Conservation (phyloP, 2,888 invertebrate genomes). For the Leucania comma region DNA sequence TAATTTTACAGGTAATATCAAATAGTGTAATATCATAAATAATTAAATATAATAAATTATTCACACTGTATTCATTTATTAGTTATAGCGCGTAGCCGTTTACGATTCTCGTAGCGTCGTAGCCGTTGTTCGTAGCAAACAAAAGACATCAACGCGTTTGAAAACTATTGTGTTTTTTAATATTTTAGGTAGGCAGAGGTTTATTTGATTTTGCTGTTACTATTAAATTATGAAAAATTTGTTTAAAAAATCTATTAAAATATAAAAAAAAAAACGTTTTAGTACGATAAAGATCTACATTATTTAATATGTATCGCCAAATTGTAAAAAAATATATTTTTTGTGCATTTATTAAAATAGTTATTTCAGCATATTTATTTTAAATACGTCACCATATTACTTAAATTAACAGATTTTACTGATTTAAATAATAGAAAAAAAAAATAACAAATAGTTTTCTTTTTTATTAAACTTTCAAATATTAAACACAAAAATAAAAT, state of each 20-base stretch:
- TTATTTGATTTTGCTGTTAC: neutral
- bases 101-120: conserved; percentile 25
- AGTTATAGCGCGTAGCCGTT: neutral
- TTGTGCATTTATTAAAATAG: too few species aligned
- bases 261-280: too few species aligned
- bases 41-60: neutral
- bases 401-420: too few species aligned
- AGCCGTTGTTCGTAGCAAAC: conserved; percentile 48
- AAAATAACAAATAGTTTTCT: too few species aligned
- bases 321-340: too few species aligned
- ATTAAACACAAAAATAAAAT: neutral
- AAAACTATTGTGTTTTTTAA: neutral
- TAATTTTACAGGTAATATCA: neutral
- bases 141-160: conserved; percentile 65
- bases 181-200: neutral
- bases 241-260: too few species aligned
- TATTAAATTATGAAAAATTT: neutral
- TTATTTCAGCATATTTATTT: too few species aligned
- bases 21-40: neutral
- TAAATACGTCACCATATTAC: too few species aligned
- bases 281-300: too few species aligned
- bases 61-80: neutral
- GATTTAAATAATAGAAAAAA: too few species aligned
- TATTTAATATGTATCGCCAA: too few species aligned
- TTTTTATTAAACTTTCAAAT: too few species aligned